Conservation (phyloP, 2,888 invertebrate species). For the Eucriotettix oculatus region DNA sequence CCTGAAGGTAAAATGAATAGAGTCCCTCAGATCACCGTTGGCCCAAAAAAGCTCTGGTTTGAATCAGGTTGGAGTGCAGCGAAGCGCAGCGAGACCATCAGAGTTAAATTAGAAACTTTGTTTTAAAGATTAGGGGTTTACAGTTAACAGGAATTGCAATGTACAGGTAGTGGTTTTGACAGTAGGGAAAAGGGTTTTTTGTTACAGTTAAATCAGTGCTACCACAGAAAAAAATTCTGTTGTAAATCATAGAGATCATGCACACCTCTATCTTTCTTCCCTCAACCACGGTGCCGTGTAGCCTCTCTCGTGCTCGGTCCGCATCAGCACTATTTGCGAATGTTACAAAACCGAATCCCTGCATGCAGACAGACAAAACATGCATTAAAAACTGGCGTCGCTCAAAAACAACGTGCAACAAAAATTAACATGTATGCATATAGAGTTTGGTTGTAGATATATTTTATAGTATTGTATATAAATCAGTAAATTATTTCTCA, state of each 20-base stretch:
- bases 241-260: conserved; percentile 39
- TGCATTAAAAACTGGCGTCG: conserved; percentile 68
- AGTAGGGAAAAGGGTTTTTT: not conserved
- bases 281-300: conserved; percentile 99
- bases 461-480: conserved; percentile 20
- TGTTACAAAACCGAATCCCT: conserved; percentile 99
- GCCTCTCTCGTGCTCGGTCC: conserved; percentile 99
- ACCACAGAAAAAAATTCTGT: conserved; percentile 18
- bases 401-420: conserved; percentile 65
- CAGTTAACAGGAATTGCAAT: not conserved
- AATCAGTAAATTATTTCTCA: not conserved
- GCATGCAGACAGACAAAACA: conserved; percentile 95
- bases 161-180: not conserved
- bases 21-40: not conserved
- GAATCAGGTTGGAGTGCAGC: not conserved
- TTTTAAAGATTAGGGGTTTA: not conserved
- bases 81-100: not conserved
- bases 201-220: conserved; percentile 14
- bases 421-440: conserved; percentile 29
- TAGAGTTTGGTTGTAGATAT: conserved; percentile 14
- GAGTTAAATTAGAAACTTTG: not conserved
- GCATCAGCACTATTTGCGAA: conserved; percentile 99
- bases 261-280: conserved; percentile 99
- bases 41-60: not conserved
- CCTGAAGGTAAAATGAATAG: not conserved